These are phyloP conservation scores for Brachystomella parvula DNA, from an alignment of 1,140 invertebrate species.

Conservation along the genomic window DNA sequence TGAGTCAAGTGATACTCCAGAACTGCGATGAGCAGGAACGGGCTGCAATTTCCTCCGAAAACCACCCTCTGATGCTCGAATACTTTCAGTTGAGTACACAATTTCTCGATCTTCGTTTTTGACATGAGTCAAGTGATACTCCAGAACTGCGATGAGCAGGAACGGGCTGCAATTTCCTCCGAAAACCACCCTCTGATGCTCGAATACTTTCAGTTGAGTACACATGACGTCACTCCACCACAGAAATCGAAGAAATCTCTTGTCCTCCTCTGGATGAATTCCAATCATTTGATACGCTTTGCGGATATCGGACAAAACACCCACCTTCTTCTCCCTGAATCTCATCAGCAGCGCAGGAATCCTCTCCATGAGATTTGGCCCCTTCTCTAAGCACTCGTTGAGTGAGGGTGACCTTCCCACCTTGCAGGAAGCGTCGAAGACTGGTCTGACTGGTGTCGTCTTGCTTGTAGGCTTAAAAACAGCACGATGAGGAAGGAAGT, in stretches of 20 bases:
- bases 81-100: not conserved
- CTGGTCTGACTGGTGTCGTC: constrained; percentile 37
- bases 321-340: constrained; percentile 42
- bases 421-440: constrained; percentile 27
- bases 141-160: constrained; percentile 23
- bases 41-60: constrained; percentile 30
- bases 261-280: constrained; percentile 33
- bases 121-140: constrained; percentile 6
- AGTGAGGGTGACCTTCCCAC: not conserved
- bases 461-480: constrained; percentile 39
- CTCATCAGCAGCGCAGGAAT: constrained; percentile 42
- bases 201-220: constrained; percentile 7
- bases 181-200: constrained; percentile 29
- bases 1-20: constrained; percentile 14
- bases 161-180: constrained; percentile 31
- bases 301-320: constrained; percentile 43
- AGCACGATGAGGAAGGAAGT: constrained; percentile 18
- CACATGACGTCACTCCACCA: constrained; percentile 18
- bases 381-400: constrained; percentile 36
- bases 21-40: constrained; percentile 27
- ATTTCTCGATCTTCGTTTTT: not conserved
- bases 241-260: constrained; percentile 28
- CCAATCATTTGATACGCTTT: constrained; percentile 45
- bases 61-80: constrained; percentile 27
- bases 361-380: constrained; percentile 42